These are phyloP conservation scores for Nymphicus hollandicus DNA, from an alignment of 2,113 vertebrate species.

Conservation along the genomic window DNA sequence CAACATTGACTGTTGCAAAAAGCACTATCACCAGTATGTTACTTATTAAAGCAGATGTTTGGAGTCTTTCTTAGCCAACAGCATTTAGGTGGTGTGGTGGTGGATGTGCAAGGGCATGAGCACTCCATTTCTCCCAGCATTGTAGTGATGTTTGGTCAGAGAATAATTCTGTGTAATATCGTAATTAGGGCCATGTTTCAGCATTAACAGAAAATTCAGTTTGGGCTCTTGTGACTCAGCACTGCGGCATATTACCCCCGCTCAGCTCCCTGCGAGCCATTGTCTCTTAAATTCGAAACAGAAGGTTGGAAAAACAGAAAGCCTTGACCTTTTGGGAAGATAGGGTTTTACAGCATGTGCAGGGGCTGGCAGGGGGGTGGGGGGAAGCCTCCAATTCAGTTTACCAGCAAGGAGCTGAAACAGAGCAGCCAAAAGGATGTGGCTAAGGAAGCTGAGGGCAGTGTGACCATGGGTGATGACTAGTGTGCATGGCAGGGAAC, in stretches of 20 bases:
- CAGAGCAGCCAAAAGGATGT: constrained; percentile 46
- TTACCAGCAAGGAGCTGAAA: constrained; percentile 13
- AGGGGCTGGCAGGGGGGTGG: constrained; percentile 11
- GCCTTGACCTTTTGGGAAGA: constrained; percentile 57
- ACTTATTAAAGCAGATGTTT: neutral
- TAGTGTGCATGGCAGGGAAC: neutral
- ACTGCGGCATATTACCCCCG: neutral
- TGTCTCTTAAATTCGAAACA: constrained; percentile 61
- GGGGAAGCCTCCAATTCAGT: constrained; percentile 49
- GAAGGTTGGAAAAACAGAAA: constrained; percentile 33
- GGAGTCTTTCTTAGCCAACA: rapidly evolving
- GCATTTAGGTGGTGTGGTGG: neutral
- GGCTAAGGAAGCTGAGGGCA: constrained; percentile 45
- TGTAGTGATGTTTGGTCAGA: neutral
- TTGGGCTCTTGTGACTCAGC: constrained; percentile 56
- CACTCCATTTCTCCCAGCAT: neutral
- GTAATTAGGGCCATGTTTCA: neutral
- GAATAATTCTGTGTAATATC: neutral
- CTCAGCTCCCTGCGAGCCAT: constrained; percentile 36
- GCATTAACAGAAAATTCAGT: neutral
- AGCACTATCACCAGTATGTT: rapidly evolving
- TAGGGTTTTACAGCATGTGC: constrained; percentile 9
- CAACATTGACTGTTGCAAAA: neutral
- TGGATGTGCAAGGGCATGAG: neutral
- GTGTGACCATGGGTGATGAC: neutral